Evolutionary conservation across 2,888 invertebrate species (phyloP).

Genomic region (Spisula solida): DNA sequence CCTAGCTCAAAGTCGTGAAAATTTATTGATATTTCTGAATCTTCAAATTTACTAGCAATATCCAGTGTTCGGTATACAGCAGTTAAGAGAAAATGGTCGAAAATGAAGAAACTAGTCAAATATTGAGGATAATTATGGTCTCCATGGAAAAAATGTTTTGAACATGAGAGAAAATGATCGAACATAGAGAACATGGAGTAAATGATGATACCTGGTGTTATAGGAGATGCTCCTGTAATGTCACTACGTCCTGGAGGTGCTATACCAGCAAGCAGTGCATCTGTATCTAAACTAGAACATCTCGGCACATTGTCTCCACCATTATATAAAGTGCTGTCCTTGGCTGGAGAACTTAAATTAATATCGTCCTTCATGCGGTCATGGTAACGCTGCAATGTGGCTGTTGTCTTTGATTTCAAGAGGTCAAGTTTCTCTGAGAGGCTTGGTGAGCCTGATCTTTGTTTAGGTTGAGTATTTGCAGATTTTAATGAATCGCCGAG

Average conservation of each 20-base stretch:
- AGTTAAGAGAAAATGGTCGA: too few relatives aligned
- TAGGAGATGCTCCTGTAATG: constrained; percentile 78
- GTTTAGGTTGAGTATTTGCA: constrained; percentile 42
- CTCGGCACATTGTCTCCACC: constrained; percentile 56
- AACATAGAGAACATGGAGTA: too few relatives aligned
- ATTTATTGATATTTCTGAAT: too few relatives aligned
- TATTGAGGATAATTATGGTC: too few relatives aligned
- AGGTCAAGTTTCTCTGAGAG: constrained; percentile 63
- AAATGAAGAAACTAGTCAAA: too few relatives aligned
- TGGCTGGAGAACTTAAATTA: constrained; percentile 59
- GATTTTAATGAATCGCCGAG: constrained; percentile 61
- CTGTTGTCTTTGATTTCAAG: constrained; percentile 64
- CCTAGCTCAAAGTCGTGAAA: too few relatives aligned
- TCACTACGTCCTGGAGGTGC: constrained; percentile 72
- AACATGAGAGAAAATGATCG: too few relatives aligned
- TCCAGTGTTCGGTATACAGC: too few relatives aligned
- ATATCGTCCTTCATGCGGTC: constrained; percentile 55
- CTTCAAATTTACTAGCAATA: too few relatives aligned
- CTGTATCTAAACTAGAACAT: constrained; percentile 78
- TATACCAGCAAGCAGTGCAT: constrained; percentile 75
- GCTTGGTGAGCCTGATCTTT: constrained; percentile 42
- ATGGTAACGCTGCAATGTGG: constrained; percentile 62
- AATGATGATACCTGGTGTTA: constrained; percentile 54
- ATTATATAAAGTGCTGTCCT: constrained; percentile 53
- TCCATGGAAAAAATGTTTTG: too few relatives aligned